Percentiles rank a stretch among this genome's conserved stretches.
Conservation (phyloP, 2,888 invertebrate genomes). For the Synanthedon vespiformis region DNA sequence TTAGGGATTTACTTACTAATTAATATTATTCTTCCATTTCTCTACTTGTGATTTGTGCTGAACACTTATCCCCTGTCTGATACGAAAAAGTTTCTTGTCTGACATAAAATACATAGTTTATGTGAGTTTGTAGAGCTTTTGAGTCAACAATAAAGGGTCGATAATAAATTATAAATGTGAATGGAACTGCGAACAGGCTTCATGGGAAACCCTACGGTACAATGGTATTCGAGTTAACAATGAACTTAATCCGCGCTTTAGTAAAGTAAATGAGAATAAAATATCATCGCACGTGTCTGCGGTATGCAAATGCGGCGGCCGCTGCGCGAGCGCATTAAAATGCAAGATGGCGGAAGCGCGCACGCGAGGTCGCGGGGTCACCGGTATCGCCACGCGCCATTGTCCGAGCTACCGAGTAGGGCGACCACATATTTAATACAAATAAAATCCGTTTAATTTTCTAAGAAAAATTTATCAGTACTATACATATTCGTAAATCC, state of each 20-base stretch:
- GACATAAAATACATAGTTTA: too few relatives aligned
- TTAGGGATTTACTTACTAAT: too few relatives aligned
- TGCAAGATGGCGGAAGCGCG: constrained; percentile 68
- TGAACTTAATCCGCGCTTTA: constrained; percentile 9
- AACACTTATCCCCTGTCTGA: too few relatives aligned
- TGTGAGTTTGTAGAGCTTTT: not conserved
- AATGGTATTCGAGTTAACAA: constrained; percentile 11
- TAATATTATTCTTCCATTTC: too few relatives aligned
- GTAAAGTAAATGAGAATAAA: constrained; percentile 46
- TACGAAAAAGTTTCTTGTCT: too few relatives aligned
- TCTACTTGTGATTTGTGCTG: too few relatives aligned
- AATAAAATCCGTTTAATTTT: too few relatives aligned
- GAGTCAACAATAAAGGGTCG: constrained; percentile 6
- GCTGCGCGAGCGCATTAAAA: constrained; percentile 47
- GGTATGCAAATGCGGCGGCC: constrained; percentile 11
- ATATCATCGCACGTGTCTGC: constrained; percentile 59
- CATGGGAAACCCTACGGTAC: not conserved
- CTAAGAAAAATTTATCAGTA: too few relatives aligned
- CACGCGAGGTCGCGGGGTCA: constrained; percentile 67
- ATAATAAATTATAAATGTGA: constrained; percentile 18
- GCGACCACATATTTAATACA: constrained; percentile 13
- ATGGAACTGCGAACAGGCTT: not conserved
- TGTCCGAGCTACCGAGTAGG: constrained; percentile 42
- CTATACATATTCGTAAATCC: too few relatives aligned
- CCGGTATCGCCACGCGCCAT: constrained; percentile 62